These are phyloP conservation scores for Antedon mediterranea DNA, from an alignment of 53 echinoderm and acorn worm genomes.

Conservation along the genomic window DNA sequence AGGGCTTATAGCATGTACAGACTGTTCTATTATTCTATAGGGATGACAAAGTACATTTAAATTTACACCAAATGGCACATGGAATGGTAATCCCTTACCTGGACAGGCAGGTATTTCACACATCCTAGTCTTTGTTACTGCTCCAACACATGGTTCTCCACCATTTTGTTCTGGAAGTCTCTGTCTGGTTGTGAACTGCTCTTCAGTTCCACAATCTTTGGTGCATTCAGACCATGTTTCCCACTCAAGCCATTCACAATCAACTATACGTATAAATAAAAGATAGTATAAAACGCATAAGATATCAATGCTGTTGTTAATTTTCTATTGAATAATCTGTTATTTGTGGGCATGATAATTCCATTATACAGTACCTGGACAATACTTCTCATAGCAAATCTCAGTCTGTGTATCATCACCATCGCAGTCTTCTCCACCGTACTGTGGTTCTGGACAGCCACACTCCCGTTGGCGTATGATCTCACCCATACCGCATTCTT, in stretches of 20 bases:
- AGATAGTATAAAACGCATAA: no score
- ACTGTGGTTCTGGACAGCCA: constrained; percentile 21
- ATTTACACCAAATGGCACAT: no score
- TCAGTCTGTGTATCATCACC: constrained; percentile 21
- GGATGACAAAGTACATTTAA: no score
- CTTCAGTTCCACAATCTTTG: constrained; percentile 17
- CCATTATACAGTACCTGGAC: constrained; percentile 23
- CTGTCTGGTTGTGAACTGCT: neutral
- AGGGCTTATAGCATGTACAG: no score
- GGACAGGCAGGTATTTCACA: neutral
- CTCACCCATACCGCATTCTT: constrained; percentile 27
- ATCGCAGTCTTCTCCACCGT: constrained; percentile 37
- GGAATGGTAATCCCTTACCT: no score
- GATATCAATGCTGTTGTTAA: no score
- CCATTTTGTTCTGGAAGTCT: neutral
- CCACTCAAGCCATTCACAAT: constrained; percentile 29
- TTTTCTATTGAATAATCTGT: no score
- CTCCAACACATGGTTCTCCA: neutral
- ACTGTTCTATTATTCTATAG: no score
- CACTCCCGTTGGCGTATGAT: constrained; percentile 15
- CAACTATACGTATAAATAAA: constrained; percentile 19
- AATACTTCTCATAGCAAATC: constrained; percentile 12
- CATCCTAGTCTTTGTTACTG: neutral
- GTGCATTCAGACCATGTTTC: constrained; percentile 19
- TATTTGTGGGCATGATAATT: no score